Evolutionary conservation across 2,797 vertebrate genomes (phyloP), one percentile per base, ranked within the genome.

Genomic region (Crocidura indochinensis): DNA sequence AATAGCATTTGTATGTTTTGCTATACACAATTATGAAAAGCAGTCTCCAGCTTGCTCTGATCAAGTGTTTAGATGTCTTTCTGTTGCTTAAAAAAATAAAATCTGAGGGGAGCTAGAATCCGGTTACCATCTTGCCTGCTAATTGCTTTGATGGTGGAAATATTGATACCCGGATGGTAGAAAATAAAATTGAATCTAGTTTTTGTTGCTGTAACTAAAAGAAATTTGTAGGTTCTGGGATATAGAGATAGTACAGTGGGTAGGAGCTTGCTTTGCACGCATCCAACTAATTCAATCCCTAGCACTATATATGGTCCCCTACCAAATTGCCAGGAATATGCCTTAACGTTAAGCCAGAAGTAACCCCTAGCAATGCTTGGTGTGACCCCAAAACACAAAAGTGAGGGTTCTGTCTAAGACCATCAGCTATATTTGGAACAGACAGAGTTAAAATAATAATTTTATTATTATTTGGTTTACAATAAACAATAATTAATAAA

Each of bases 71-170:
- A 69, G 69, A 84, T 82, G 72, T 84, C 22, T 51, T 26, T 19
- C 19, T 19, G 53, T 68, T n/a, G n/a, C 26, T 49, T 86, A 67
- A 90, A 87, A 94, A 81, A 75, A 53, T 87, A 84, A 94, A 94
- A 83, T 80, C 38, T 24, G 53, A 91, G 68, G 65, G 53, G 68
- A 83, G 75, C 65, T 22, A 27, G 78, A 91, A 74, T 44, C 64
- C 83, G 29, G 60, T 92, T 87, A 77, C 64, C 51, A 27, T 84
- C 78, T 91, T 91, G 17, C 14, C 90, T 88, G 53, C 26, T 88
- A 60, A 68, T 76, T 91, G 91, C 56, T 88, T 91, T 75, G 11
- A 0, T 31, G 64, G 86, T 80, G 73, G 62, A 87, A 10, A 76
- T 88, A 8, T 72, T 68, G 73, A 69, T 88, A 3, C 47, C 38